phyloP scores from a whole-genome alignment of 2,797 vertebrate genomes.

The Crocidura indochinensis region DNA sequence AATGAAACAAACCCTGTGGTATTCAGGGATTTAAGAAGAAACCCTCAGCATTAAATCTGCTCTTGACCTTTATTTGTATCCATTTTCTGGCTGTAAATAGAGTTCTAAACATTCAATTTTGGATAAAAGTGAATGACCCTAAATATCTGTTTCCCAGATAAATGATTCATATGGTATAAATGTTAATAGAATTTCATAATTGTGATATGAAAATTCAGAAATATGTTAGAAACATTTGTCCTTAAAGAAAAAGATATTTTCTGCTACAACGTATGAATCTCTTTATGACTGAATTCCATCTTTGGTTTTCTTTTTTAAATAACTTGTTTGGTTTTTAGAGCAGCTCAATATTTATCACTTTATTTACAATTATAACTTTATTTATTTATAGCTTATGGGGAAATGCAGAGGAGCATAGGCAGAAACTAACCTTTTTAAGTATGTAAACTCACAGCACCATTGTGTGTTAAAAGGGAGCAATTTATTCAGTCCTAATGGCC shows the following conservation, averaged over 20 bases:
- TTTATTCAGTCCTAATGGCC: slow-evolving; percentile 18
- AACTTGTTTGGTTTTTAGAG: not conserved
- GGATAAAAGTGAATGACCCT: not conserved
- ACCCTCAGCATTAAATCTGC: slow-evolving; percentile 6
- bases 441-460: not conserved
- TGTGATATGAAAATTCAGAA: slow-evolving; percentile 42
- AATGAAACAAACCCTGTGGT: slow-evolving; percentile 39
- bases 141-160: slow-evolving; percentile 46
- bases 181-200: slow-evolving; percentile 15
- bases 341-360: not conserved
- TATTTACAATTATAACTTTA: not conserved
- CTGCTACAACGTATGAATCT: not conserved
- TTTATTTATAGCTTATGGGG: not conserved
- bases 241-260: slow-evolving; percentile 30
- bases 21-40: slow-evolving; percentile 66
- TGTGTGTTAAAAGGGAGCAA: not conserved
- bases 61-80: slow-evolving; percentile 42
- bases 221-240: not conserved
- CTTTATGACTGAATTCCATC: not conserved
- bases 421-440: slow-evolving; percentile 17
- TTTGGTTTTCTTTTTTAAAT: not conserved
- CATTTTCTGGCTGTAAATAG: slow-evolving; percentile 43
- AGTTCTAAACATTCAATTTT: not conserved
- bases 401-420: not conserved
- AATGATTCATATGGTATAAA: slow-evolving; percentile 21